Base-by-base conservation (phyloP, 2,113 vertebrate genomes). In the Pangasianodon gigas region DNA sequence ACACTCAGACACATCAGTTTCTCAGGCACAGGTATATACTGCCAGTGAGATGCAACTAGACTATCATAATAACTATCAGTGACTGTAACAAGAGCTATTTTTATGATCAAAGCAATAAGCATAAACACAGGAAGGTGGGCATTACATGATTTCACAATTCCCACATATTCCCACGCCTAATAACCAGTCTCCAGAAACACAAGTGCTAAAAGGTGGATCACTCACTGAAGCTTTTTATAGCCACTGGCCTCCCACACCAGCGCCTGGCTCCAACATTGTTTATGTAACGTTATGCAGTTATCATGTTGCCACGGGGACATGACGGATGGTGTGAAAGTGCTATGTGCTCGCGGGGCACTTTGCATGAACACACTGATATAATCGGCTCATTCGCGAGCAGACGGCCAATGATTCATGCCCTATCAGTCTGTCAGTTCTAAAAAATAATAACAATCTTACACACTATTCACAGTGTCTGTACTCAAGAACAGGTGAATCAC, bases 231-330 rank as follows among this genome's bases (percentile, higher is more conserved):
- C 67, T 92, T 89, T 92, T 90, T 90, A 87, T 92, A 92, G 84
- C 44, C 41, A 18, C 58, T 87, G 84, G 67, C 87, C 87, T 90
- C 91, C 89, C 80, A 77, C 83, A 24, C 75, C 54, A 84, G 89
- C 26, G 90, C 62, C 77, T 48, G 79, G 88, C 65, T 90, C 84
- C 84, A 84, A 83, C 86, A 83, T 87, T 92, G 91, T 92, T 91
- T 91, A 91, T 91, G 91, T 89, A 89, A 91, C 91, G 86, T 92
- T 92, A 90, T 84, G 84, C 86, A 84, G 69, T 93, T 92, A 93
- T 93, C 91, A 87, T 56, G 92, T 92, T 92, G 88, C 92, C 87
- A 92, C 82, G 87, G 90, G 84, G 90, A 93, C 89, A 74, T 91
- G 92, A 89, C 84, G 56, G 84, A 91, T 85, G 91, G 89, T 86